Evolutionary conservation across 1,140 invertebrate genomes (phyloP), one percentile per base, ranked within the genome.

Genomic region (Harpegnathos saltator): DNA sequence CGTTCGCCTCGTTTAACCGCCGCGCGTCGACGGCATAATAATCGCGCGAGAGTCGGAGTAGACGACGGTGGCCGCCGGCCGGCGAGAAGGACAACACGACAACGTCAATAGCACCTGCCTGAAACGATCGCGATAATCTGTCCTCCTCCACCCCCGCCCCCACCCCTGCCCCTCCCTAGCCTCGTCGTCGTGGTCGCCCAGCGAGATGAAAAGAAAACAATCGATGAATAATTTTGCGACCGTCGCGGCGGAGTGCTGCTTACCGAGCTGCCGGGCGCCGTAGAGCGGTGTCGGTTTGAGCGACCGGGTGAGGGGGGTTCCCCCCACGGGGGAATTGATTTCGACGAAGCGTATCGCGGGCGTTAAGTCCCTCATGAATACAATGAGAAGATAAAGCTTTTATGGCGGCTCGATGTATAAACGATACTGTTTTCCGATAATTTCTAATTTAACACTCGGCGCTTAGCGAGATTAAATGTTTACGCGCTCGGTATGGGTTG

Each of bases 1-100:
- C 17, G n/a, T n/a, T 14, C 82, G n/a, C 72, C 38, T 44, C 3
- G 38, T 44, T 44, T 44, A 44, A 44, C 38, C 85, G n/a, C n/a
- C n/a, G n/a, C n/a, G 84, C 90, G 86, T 91, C 89, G 90, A 91
- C 90, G 88, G 90, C 90, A 90, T 91, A 92, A 92, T 91, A 89
- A 89, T 88, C 65, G 84, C 69, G 4, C 71, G 29, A 84, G 29
- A 33, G 1, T 73, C 48, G 24, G 14, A 44, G 17, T 84, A 58
- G 82, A 80, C 74, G 63, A 38, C 33, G 19, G 19, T 15, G 72
- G 72, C 71, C 69, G 19, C 48, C 26, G 24, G 63, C 14, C 63
- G 15, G 14, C 33, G 52, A 68, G 59, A 82, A 84, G 24, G 48
- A 66, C n/a, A 14, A 26, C n/a, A n/a, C 50, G 66, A 77, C 56